Evolutionary conservation across 1,140 invertebrate species (phyloP).

Genomic region (Caenorhabditis briggsae): DNA sequence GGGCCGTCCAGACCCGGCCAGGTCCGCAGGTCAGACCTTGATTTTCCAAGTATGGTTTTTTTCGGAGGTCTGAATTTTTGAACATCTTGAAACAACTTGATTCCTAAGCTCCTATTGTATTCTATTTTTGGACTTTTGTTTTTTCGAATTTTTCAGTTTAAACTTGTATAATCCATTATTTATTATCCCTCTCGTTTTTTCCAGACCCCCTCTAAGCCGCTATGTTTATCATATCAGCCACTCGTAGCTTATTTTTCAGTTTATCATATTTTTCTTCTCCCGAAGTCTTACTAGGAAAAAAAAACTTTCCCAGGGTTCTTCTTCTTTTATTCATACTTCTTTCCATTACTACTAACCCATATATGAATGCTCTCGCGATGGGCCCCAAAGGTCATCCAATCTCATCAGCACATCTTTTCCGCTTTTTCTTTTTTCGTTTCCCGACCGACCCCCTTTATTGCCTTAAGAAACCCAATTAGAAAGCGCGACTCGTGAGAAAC

Average conservation of each 20-base stretch:
- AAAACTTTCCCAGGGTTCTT: neutral
- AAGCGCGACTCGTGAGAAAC: constrained; percentile 52
- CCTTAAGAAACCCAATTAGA: constrained; percentile 56
- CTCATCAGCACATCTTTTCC: constrained; percentile 50
- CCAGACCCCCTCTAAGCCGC: neutral
- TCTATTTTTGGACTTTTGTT: too few species aligned
- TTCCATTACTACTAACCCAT: constrained; percentile 6
- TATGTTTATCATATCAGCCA: constrained; percentile 45
- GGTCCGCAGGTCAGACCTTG: too few species aligned
- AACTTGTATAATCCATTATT: neutral
- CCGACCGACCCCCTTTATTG: neutral
- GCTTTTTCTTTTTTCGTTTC: neutral
- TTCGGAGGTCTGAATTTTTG: too few species aligned
- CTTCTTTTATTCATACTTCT: neutral
- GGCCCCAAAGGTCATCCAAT: constrained; percentile 41
- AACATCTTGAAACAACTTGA: too few species aligned
- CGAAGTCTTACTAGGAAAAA: neutral
- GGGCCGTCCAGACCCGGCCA: too few species aligned
- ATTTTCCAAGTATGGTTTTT: too few species aligned
- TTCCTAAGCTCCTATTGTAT: too few species aligned
- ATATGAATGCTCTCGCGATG: constrained; percentile 18
- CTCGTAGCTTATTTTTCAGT: neutral
- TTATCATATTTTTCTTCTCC: constrained; percentile 19
- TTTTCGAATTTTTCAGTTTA: too few species aligned
- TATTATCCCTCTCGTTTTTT: neutral